Conservation (phyloP, 2,888 invertebrate species). For the Drosophila meridionalis region DNA sequence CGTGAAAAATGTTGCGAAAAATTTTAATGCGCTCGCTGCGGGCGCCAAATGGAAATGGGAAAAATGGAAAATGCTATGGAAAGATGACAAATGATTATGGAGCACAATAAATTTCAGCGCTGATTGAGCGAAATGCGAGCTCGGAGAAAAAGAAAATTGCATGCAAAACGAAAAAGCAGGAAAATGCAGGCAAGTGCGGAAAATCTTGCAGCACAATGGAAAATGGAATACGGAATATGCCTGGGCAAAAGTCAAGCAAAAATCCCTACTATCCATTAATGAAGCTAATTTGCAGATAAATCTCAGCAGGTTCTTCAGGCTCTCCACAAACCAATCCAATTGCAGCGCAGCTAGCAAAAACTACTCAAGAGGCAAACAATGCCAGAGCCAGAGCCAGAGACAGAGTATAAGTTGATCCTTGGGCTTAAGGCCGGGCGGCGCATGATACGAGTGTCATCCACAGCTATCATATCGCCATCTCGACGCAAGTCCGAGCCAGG, state of each 20-base stretch:
- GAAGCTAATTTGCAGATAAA: conserved; percentile 73
- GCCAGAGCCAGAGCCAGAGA: conserved; percentile 2
- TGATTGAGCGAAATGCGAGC: conserved; percentile 77
- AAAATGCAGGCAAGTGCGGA: conserved; percentile 25
- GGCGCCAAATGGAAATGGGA: conserved; percentile 72
- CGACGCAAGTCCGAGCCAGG: conserved; percentile 34
- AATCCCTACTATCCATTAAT: conserved; percentile 62
- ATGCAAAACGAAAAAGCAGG: conserved; percentile 24
- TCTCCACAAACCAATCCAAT: conserved; percentile 48
- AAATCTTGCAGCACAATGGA: conserved; percentile 26
- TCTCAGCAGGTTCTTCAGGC: conserved; percentile 45
- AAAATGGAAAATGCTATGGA: conserved; percentile 51
- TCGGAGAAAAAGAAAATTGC: conserved; percentile 27
- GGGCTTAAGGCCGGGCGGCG: conserved; percentile 60
- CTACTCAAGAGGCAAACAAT: conserved; percentile 37
- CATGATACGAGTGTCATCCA: conserved; percentile 72
- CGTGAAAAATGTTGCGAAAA: conserved; percentile 77
- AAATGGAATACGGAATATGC: conserved; percentile 6
- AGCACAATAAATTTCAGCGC: conserved; percentile 73
- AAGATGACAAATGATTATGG: conserved; percentile 81
- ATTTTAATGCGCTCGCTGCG: conserved; percentile 75
- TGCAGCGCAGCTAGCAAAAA: conserved; percentile 30
- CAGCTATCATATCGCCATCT: conserved; percentile 65
- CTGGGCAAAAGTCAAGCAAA: conserved; percentile 27
- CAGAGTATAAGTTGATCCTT: conserved; percentile 68